Base-by-base conservation (phyloP, 2,888 invertebrate genomes). In the Leptinotarsa peninsularis region DNA sequence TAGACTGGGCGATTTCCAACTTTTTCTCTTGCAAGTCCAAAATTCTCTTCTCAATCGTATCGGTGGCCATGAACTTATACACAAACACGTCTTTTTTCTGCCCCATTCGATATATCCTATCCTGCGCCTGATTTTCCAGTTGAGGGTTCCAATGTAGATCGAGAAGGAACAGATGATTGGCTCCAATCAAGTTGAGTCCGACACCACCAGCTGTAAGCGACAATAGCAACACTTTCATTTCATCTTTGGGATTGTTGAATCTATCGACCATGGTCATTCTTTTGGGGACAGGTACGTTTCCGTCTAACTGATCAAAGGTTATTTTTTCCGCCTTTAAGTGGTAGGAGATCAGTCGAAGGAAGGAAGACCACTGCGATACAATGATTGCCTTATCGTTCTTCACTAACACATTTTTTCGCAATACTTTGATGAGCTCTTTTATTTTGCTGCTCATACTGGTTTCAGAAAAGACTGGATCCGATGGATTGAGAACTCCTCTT, bases 71-170 rank as follows among this genome's bases (percentile, higher is more conserved):
- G 86, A 98, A 94, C 94, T 95, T 95, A 88, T 97, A 95, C 69
- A 98, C 92, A 82, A 91, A 90, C 0, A 98, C 97, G 81, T 92
- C 88, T 84, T 94, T 95, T 67, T 88, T 91, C 87, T 98, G 98
- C 0, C 98, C 98, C 78, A 98, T 93, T 76, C 98, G 90, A 89
- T 98, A 97, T 78, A 98, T 94, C 77, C 98, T 91, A 89, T 98
- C 98, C 89, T 96, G 96, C 0, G 98, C 98, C 88, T 98, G 98
- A 63, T 93, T 91, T 88, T 99, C 98, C 66, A 98, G 89, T 84
- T 98, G 98, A 0, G 98, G 98, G 91, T 98, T 99, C 97, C 98
- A 99, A 88, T 98, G 98, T 71, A 97, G 91, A 89, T 99, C 98
- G 27, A 97, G 88, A 50, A 99, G 89, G 49, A 98, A 91, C 67